These are phyloP conservation scores for Pogonophryne albipinna DNA, from an alignment of 2,797 vertebrate genomes.

Conservation along the genomic window DNA sequence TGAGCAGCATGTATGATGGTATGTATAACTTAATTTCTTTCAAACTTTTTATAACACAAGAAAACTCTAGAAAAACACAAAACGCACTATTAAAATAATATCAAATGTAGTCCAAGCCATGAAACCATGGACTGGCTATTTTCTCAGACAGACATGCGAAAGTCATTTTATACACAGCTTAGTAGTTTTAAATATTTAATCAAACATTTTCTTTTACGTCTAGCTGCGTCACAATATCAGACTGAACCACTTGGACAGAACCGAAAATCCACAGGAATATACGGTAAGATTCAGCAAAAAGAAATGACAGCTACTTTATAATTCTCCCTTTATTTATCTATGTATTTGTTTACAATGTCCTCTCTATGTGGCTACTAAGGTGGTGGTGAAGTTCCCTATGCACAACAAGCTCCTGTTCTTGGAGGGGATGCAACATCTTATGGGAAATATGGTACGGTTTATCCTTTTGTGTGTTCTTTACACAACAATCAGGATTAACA, in stretches of 20 bases:
- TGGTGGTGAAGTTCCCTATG: conserved; percentile 44
- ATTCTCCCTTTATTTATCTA: neutral
- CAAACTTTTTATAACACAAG: neutral
- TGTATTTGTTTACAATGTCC: conserved; percentile 1
- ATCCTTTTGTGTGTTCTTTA: neutral
- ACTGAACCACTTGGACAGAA: conserved; percentile 57
- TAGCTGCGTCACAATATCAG: conserved; percentile 65
- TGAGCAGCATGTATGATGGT: conserved; percentile 64
- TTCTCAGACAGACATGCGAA: neutral
- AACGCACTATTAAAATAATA: no score
- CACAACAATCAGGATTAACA: neutral
- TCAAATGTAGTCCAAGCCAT: no score
- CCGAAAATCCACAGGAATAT: conserved; percentile 53
- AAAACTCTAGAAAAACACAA: neutral
- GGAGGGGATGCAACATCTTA: conserved; percentile 49
- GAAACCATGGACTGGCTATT: neutral
- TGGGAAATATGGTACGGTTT: conserved; percentile 64
- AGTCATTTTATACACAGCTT: neutral
- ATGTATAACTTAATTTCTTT: conserved; percentile 14
- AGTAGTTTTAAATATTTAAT: neutral
- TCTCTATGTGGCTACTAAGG: conserved; percentile 42
- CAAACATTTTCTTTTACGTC: conserved; percentile 53
- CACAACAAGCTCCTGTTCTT: conserved; percentile 51
- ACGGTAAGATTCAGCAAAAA: conserved; percentile 53
- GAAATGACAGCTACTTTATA: neutral